Base-by-base conservation (phyloP, 2,797 vertebrate species). In the Alfaro cultratus region DNA sequence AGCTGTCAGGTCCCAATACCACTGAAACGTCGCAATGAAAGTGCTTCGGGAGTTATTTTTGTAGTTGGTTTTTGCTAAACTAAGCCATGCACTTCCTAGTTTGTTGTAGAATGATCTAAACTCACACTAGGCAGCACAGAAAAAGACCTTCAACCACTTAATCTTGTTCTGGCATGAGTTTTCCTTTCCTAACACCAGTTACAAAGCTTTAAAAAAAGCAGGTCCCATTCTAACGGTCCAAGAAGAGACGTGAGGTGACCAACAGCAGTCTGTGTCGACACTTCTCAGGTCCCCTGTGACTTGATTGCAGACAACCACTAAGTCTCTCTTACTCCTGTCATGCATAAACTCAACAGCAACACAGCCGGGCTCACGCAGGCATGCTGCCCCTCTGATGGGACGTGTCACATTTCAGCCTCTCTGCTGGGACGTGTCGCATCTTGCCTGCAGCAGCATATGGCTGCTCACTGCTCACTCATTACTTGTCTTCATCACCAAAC, bases 241-340 rank as follows among this genome's bases (percentile, higher is more conserved):
- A 67, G 6, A 68, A 12, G 18, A 68, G 21, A 11, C 36, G 1
- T 11, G 64, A 68, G 21, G 64, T 12, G 64, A 12, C 64, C 31
- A 12, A 26, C 64, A 68, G 34, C 64, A 39, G 36, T 39, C 36
- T 68, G 36, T 41, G 36, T 68, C 10, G 64, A 26, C 64, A 68
- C 36, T 68, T 41, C 39, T 11, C 11, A 10, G 39, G 31, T 68
- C 64, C 16, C 34, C 1, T 68, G 10, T 12, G 64, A 23, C 18
- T 23, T 68, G 36, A 68, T 5, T 41, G 36, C 64, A 39, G 64
- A 68, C 9, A 11, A 11, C 64, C 36, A 68, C 64, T 23, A 36
- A 67, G 62, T 39, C 62, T 67, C 62, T 39, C 62, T 67, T 39
- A 36, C 34, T 23, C 62, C 62, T 23, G 62, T 68, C 64, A 68